Conservation (phyloP, 1,140 invertebrate species). For the Drosophila aff. region DNA sequence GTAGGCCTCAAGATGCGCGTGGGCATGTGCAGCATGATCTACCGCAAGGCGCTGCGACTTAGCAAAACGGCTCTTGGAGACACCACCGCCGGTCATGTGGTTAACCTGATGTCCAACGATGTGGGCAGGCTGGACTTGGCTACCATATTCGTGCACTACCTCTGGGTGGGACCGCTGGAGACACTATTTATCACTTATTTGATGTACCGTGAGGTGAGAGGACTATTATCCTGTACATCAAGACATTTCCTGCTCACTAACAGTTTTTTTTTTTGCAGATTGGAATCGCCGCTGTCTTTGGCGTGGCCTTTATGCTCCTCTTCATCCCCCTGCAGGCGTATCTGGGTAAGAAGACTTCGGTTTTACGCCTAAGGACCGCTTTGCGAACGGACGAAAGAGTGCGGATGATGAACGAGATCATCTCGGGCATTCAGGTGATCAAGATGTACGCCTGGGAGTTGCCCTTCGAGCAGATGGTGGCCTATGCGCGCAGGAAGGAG, state of each 20-base stretch:
- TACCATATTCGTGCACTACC: slow-evolving; percentile 89
- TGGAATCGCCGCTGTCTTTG: slow-evolving; percentile 90
- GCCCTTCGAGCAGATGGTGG: slow-evolving; percentile 89
- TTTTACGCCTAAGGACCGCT: slow-evolving; percentile 89
- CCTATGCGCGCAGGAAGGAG: slow-evolving; percentile 86
- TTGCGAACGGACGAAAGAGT: slow-evolving; percentile 93
- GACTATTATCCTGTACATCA: not conserved
- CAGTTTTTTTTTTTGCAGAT: slow-evolving; percentile 85
- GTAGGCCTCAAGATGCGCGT: slow-evolving; percentile 90
- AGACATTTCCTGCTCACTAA: not conserved
- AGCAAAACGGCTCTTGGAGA: slow-evolving; percentile 90
- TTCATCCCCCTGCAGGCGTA: slow-evolving; percentile 94
- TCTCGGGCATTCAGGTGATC: slow-evolving; percentile 94
- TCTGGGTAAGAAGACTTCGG: slow-evolving; percentile 90
- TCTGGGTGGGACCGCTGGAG: slow-evolving; percentile 93
- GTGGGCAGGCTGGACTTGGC: slow-evolving; percentile 90
- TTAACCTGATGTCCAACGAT: slow-evolving; percentile 97
- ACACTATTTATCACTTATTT: slow-evolving; percentile 91
- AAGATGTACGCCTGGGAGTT: slow-evolving; percentile 97
- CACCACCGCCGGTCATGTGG: slow-evolving; percentile 94
- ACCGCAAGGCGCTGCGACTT: slow-evolving; percentile 90
- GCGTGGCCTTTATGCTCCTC: slow-evolving; percentile 91
- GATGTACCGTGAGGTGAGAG: slow-evolving; percentile 88
- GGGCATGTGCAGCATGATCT: slow-evolving; percentile 92
- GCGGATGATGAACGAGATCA: slow-evolving; percentile 95